A percentile compares a stretch with the other conserved stretches of the same genome.
Evolutionary conservation across 2,888 invertebrate species (phyloP).

Genomic region (Sphaerophoria taeniata): DNA sequence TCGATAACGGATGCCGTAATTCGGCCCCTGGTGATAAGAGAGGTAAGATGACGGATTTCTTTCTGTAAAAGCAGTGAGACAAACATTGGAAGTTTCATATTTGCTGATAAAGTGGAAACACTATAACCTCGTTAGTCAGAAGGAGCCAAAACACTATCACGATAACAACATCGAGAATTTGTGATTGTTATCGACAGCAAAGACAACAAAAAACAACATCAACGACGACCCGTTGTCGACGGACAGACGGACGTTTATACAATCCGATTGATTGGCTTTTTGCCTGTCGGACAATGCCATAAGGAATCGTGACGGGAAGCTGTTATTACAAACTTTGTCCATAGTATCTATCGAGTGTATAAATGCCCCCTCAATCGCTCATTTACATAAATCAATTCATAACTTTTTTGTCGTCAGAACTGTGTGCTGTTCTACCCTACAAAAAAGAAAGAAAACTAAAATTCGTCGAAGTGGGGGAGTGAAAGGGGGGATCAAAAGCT

Average conservation of each 20-base stretch:
- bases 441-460: background rate
- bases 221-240: conserved; percentile 34
- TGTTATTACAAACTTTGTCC: conserved; percentile 75
- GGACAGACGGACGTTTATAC: conserved; percentile 21
- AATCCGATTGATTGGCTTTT: conserved; percentile 74
- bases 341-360: background rate
- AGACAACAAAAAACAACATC: conserved; percentile 19
- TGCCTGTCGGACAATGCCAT: conserved; percentile 72
- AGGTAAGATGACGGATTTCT: no score
- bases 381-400: conserved; percentile 74
- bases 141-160: no score
- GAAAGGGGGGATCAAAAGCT: background rate
- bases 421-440: conserved; percentile 24
- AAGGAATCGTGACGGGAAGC: conserved; percentile 76
- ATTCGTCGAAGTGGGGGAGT: background rate
- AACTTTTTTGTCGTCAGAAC: conserved; percentile 59
- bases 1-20: no score
- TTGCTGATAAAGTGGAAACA: no score
- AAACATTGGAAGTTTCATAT: no score
- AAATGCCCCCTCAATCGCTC: conserved; percentile 54
- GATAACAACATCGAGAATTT: no score
- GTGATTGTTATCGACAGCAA: conserved; percentile 27
- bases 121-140: no score
- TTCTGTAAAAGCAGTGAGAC: no score
- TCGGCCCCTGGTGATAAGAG: no score